phyloP scores from a whole-genome alignment of 2,797 vertebrate species.

The Sandelia bainsii region DNA sequence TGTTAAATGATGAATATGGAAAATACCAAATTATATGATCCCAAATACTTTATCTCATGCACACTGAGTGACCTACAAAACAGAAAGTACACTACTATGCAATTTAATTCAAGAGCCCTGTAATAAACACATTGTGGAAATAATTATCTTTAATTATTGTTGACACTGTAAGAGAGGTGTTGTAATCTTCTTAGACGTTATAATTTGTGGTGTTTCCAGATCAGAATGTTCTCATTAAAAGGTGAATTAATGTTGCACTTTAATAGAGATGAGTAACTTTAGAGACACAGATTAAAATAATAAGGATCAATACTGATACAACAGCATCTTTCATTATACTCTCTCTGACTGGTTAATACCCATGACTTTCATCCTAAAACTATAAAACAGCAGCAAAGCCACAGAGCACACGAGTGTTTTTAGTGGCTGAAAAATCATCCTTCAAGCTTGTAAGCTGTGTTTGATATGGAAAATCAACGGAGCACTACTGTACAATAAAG shows the following conservation, averaged over 20 bases:
- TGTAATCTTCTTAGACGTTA: not conserved
- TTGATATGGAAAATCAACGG: not conserved
- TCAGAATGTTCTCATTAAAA: not conserved
- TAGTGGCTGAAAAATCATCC: not conserved
- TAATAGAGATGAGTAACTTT: not conserved
- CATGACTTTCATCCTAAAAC: not conserved
- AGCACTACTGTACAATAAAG: not conserved
- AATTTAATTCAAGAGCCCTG: not conserved
- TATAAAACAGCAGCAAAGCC: not conserved
- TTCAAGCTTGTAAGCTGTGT: not conserved
- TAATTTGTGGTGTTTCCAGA: not conserved
- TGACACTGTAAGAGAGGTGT: not conserved
- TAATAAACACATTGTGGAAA: not conserved
- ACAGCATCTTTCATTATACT: not conserved
- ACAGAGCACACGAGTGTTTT: not conserved
- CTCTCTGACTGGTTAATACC: not conserved
- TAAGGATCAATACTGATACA: not conserved
- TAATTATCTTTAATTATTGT: constrained; percentile 21
- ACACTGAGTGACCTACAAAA: not conserved
- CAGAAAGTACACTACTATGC: not conserved
- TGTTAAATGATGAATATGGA: not conserved
- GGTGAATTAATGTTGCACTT: not conserved
- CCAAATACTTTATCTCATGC: not conserved
- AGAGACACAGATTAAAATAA: not conserved
- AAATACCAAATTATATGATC: not conserved